These are phyloP conservation scores for Elephas maximus DNA, from an alignment of 2,113 vertebrate genomes.

Conservation along the genomic window DNA sequence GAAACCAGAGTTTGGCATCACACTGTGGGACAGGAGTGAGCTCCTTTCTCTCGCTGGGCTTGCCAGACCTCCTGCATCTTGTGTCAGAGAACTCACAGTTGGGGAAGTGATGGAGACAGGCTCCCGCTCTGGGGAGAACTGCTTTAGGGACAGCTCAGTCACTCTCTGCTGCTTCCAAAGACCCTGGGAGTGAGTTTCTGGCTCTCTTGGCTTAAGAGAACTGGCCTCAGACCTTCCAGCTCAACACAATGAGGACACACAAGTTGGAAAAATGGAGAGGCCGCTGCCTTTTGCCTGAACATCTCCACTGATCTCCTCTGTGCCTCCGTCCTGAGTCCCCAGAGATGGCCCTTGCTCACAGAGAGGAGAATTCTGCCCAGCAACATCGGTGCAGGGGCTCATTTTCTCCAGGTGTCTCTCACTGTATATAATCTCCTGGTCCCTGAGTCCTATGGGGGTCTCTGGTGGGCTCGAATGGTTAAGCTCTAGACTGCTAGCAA, in stretches of 20 bases:
- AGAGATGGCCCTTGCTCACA: neutral
- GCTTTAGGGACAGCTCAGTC: neutral
- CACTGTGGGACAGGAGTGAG: neutral
- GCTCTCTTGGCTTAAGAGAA: neutral
- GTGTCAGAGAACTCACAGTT: neutral
- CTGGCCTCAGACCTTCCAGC: neutral
- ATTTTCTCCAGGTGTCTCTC: neutral
- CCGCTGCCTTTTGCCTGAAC: neutral
- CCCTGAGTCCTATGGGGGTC: neutral
- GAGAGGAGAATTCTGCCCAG: neutral
- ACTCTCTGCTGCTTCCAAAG: neutral
- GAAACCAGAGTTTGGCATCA: neutral
- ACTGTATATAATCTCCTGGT: neutral
- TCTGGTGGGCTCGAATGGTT: neutral
- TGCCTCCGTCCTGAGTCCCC: neutral
- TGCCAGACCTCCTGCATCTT: neutral
- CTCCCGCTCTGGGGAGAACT: neutral
- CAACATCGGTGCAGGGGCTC: neutral
- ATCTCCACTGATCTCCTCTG: neutral
- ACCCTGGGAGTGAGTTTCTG: neutral
- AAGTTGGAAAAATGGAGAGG: neutral
- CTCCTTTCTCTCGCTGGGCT: neutral
- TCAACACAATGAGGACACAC: fast-evolving
- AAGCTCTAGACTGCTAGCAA: neutral
- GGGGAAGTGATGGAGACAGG: neutral